Conservation (phyloP, 2,797 vertebrate species). For the Pristis pectinata region DNA sequence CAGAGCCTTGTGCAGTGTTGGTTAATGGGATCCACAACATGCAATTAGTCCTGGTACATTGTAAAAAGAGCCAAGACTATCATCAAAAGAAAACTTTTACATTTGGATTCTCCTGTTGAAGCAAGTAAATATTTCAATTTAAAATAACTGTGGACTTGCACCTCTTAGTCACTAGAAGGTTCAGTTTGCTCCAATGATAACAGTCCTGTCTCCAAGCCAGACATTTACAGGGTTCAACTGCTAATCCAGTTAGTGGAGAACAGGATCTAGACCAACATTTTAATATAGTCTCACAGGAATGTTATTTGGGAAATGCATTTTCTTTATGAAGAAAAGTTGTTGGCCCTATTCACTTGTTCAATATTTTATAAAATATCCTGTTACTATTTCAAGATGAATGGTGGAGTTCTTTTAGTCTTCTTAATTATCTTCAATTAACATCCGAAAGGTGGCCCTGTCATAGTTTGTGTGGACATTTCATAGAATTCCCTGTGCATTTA, state of each 20-base stretch:
- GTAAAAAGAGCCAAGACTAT: neutral
- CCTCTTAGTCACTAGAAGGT: neutral
- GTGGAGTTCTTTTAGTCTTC: no score
- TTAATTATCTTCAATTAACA: no score
- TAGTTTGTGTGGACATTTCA: no score
- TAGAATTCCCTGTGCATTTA: no score
- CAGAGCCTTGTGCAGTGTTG: slow-evolving; percentile 1
- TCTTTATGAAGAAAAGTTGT: no score
- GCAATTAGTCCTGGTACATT: neutral
- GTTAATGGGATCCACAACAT: neutral
- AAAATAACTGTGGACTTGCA: neutral
- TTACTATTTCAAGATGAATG: no score
- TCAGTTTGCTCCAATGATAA: neutral
- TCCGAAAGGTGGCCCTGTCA: no score
- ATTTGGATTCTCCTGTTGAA: neutral
- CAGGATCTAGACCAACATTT: no score
- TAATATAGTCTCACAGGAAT: no score
- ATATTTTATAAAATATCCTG: no score
- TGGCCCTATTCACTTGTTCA: no score
- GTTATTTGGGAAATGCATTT: no score
- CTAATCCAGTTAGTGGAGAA: neutral
- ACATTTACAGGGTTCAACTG: neutral
- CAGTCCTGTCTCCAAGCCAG: neutral
- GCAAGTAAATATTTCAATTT: neutral
- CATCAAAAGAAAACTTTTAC: neutral